phyloP scores from a whole-genome alignment of 2,888 invertebrate genomes.

The Platycnemis pennipes region DNA sequence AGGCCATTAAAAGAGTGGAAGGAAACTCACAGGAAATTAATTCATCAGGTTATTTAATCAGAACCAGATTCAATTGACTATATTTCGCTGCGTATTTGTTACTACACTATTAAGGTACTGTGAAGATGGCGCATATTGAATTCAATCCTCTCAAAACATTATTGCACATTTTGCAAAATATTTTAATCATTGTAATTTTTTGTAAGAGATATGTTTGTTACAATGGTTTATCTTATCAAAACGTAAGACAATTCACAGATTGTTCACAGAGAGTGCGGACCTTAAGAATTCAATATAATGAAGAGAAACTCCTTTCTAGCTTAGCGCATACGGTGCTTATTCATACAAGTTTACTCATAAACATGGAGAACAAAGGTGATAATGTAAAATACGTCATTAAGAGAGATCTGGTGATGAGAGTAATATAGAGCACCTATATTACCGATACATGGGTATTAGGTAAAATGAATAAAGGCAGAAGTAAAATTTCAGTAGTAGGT shows the following conservation, averaged over 20 bases:
- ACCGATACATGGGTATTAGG: too few species aligned
- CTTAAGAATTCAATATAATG: not conserved
- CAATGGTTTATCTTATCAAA: not conserved
- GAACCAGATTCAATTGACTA: not conserved
- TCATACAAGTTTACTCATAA: too few species aligned
- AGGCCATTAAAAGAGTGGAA: not conserved
- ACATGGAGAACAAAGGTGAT: too few species aligned
- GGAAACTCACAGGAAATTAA: not conserved
- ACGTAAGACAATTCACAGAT: not conserved
- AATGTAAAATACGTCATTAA: too few species aligned
- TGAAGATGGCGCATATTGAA: constrained; percentile 21
- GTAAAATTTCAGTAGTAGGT: too few species aligned
- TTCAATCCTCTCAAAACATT: not conserved
- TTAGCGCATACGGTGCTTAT: too few species aligned
- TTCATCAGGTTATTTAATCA: not conserved
- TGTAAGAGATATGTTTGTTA: not conserved
- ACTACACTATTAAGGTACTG: not conserved
- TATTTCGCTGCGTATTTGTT: not conserved
- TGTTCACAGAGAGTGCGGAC: not conserved
- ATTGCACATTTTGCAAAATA: too few species aligned
- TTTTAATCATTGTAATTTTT: not conserved
- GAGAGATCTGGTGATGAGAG: too few species aligned
- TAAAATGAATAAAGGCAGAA: too few species aligned
- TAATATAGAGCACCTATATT: too few species aligned
- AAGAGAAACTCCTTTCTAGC: not conserved